A percentile compares a stretch with the other conserved stretches of the same genome.
Conservation (phyloP, 2,113 vertebrate species). For the Trogon surrucura region DNA sequence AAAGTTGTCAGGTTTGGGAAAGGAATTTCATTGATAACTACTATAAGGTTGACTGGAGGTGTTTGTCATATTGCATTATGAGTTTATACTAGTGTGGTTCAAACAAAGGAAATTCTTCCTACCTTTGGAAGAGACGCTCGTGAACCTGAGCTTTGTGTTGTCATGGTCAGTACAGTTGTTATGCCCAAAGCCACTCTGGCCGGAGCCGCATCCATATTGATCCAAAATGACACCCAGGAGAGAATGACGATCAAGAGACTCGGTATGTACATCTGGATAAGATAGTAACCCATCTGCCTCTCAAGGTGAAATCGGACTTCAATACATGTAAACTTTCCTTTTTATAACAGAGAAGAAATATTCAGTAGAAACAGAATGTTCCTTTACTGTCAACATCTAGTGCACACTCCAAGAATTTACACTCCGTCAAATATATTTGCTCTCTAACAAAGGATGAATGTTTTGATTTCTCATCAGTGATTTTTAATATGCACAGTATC, state of each 20-base stretch:
- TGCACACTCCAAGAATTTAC: background rate
- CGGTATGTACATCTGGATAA: constrained; percentile 97
- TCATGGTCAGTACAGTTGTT: constrained; percentile 98
- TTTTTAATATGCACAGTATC: background rate
- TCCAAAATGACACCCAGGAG: constrained; percentile 97
- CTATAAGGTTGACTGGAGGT: background rate
- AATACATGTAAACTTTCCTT: constrained; percentile 97
- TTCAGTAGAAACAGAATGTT: background rate
- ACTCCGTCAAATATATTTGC: background rate
- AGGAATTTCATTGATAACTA: background rate
- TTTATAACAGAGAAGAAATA: constrained; percentile 21
- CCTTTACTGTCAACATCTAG: background rate
- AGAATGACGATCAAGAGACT: constrained; percentile 91
- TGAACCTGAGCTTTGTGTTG: constrained; percentile 97
- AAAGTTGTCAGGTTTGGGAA: background rate
- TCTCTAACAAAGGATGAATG: background rate
- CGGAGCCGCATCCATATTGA: constrained; percentile 94
- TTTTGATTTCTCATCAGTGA: background rate
- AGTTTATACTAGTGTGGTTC: too few relatives aligned
- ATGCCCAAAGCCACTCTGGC: constrained; percentile 95
- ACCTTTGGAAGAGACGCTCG: constrained; percentile 95
- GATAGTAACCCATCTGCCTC: constrained; percentile 98
- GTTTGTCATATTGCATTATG: background rate
- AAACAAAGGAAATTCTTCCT: background rate
- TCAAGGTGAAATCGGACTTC: constrained; percentile 97